Conservation (phyloP, 1,140 invertebrate species). For the Pseudachorutes palmiensis region DNA sequence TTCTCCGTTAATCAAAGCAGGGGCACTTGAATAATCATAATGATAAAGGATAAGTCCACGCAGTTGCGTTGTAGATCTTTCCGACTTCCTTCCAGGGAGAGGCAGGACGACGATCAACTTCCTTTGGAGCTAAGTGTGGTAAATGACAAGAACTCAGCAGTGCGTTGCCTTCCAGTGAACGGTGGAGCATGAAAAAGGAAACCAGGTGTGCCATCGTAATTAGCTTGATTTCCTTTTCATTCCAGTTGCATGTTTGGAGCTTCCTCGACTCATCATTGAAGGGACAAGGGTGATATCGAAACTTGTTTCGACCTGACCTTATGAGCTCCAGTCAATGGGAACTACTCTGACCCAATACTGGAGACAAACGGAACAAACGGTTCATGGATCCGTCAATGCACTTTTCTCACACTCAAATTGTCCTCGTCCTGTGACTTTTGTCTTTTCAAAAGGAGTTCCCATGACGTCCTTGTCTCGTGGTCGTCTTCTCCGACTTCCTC, state of each 20-base stretch:
- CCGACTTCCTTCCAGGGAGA: slow-evolving; percentile 33
- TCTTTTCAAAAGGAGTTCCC: neutral
- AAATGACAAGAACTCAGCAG: slow-evolving; percentile 21
- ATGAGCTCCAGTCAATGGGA: no score
- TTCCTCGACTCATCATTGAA: slow-evolving; percentile 2
- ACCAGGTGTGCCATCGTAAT: slow-evolving; percentile 35
- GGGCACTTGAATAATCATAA: neutral
- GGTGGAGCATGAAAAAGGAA: slow-evolving; percentile 35
- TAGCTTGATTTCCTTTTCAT: slow-evolving; percentile 34
- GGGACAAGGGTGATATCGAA: no score
- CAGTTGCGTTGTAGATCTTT: slow-evolving; percentile 29
- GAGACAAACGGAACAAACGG: neutral
- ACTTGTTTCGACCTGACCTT: slow-evolving; percentile 1
- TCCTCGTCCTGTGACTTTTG: neutral
- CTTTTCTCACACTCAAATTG: no score
- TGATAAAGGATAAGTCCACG: neutral
- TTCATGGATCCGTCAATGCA: neutral
- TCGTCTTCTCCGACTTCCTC: no score
- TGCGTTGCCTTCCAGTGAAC: slow-evolving; percentile 10
- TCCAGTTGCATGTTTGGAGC: neutral
- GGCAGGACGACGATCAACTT: slow-evolving; percentile 35
- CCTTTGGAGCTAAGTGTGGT: slow-evolving; percentile 36
- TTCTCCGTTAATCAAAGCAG: neutral
- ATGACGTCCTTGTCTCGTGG: neutral
- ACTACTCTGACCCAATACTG: slow-evolving; percentile 1